A percentile compares a stretch with the other conserved stretches of the same genome.
phyloP scores from a whole-genome alignment of 2,113 vertebrate species.

The Bungarus multicinctus region DNA sequence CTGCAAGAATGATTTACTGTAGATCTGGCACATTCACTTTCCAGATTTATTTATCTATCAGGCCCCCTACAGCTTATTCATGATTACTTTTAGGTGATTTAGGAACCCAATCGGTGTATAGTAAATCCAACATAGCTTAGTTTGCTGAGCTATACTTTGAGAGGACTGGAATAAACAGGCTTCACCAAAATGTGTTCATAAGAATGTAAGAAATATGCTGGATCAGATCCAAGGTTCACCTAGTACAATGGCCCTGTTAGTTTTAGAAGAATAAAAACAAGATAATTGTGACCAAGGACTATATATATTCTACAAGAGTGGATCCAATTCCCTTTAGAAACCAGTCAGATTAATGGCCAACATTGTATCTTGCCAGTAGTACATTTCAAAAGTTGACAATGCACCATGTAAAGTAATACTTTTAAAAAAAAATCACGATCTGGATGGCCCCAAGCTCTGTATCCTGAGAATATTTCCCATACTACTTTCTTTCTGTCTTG shows the following conservation, averaged over 20 bases:
- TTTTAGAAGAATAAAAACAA: background rate
- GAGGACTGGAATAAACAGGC: background rate
- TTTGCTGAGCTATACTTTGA: background rate
- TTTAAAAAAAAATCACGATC: background rate
- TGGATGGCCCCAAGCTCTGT: background rate
- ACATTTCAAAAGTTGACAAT: background rate
- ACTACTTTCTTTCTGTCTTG: background rate
- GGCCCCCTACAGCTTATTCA: background rate
- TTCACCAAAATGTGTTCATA: background rate
- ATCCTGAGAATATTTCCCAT: background rate
- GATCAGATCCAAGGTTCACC: background rate
- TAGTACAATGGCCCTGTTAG: background rate
- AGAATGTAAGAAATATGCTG: background rate
- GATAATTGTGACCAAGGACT: background rate
- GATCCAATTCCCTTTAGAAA: background rate
- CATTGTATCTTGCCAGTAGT: background rate
- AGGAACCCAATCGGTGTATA: background rate
- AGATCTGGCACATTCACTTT: background rate
- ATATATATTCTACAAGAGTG: background rate
- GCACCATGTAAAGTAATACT: background rate
- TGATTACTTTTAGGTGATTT: background rate
- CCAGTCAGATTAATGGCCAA: background rate
- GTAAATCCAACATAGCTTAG: background rate
- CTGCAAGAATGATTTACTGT: background rate
- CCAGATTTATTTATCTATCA: too few species aligned